Evolutionary conservation across 2,888 invertebrate species (phyloP).

Genomic region (Theretra japonica): DNA sequence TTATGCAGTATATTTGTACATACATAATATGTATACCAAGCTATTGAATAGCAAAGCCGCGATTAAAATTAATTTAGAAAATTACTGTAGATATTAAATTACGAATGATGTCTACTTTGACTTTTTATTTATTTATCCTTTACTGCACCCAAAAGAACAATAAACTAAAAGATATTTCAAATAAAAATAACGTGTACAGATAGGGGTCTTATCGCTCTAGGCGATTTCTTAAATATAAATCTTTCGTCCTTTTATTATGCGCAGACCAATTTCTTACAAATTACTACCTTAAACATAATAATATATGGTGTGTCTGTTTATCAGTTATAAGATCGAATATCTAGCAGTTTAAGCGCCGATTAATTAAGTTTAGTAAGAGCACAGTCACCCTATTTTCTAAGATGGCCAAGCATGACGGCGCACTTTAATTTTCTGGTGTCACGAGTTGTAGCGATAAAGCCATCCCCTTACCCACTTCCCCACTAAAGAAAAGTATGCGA

Average conservation of each 20-base stretch:
- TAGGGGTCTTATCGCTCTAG: too few relatives aligned
- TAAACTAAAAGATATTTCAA: too few relatives aligned
- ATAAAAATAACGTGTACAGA: too few relatives aligned
- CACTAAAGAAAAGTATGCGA: constrained; percentile 72
- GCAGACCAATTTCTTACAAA: neutral
- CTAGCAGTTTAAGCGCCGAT: constrained; percentile 63
- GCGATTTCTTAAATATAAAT: too few relatives aligned
- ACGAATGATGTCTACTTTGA: neutral
- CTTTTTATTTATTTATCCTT: too few relatives aligned
- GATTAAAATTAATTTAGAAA: too few relatives aligned
- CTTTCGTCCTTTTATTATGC: neutral
- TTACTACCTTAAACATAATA: neutral
- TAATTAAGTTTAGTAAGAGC: constrained; percentile 77
- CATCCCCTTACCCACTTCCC: constrained; percentile 58
- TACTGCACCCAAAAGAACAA: too few relatives aligned
- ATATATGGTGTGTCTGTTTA: constrained; percentile 44
- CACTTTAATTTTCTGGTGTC: constrained; percentile 83
- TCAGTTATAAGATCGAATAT: constrained; percentile 36
- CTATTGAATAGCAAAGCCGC: too few relatives aligned
- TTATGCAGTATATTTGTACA: neutral
- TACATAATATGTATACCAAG: neutral
- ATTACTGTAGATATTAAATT: too few relatives aligned
- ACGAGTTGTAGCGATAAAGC: constrained; percentile 77
- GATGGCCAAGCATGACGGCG: constrained; percentile 75
- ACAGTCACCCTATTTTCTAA: constrained; percentile 75